Percentiles rank a stretch among this genome's conserved stretches.
phyloP scores from a whole-genome alignment of 2,113 vertebrate species.

The Ammospiza caudacuta region DNA sequence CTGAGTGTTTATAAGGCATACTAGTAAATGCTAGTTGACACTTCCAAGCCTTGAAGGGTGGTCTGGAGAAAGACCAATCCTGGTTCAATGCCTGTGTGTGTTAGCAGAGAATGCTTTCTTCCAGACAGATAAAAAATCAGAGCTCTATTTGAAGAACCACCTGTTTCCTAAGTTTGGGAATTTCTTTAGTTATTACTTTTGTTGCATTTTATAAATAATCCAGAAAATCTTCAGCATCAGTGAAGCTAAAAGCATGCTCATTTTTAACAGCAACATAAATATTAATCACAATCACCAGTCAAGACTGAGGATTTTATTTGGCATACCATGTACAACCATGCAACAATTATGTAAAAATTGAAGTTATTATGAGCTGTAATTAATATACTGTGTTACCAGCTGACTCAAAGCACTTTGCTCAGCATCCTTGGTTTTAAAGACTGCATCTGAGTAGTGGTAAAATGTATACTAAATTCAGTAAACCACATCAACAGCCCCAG shows the following conservation, averaged over 20 bases:
- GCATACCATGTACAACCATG: constrained; percentile 37
- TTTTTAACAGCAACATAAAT: constrained; percentile 66
- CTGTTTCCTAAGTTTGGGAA: constrained; percentile 12
- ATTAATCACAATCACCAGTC: constrained; percentile 63
- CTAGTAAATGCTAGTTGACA: background rate
- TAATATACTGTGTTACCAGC: constrained; percentile 36
- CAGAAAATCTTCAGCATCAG: constrained; percentile 42
- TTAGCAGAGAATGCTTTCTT: constrained; percentile 20
- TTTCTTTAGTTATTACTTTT: background rate
- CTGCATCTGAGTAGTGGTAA: constrained; percentile 10
- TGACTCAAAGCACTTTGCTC: constrained; percentile 18
- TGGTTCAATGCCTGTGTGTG: background rate
- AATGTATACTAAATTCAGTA: constrained; percentile 1
- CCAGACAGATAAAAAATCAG: constrained; percentile 41
- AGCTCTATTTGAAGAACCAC: constrained; percentile 58
- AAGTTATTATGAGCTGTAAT: constrained; percentile 44
- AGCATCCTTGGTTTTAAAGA: constrained; percentile 21
- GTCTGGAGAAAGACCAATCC: constrained; percentile 5
- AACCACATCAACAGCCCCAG: background rate
- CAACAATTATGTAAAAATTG: constrained; percentile 46
- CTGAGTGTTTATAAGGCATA: background rate
- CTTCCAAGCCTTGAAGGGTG: constrained; percentile 13
- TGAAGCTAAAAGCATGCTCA: constrained; percentile 46
- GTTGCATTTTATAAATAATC: constrained; percentile 32
- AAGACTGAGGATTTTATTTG: constrained; percentile 56